Conservation (phyloP, 2,113 vertebrate species). For the Geococcyx californianus region DNA sequence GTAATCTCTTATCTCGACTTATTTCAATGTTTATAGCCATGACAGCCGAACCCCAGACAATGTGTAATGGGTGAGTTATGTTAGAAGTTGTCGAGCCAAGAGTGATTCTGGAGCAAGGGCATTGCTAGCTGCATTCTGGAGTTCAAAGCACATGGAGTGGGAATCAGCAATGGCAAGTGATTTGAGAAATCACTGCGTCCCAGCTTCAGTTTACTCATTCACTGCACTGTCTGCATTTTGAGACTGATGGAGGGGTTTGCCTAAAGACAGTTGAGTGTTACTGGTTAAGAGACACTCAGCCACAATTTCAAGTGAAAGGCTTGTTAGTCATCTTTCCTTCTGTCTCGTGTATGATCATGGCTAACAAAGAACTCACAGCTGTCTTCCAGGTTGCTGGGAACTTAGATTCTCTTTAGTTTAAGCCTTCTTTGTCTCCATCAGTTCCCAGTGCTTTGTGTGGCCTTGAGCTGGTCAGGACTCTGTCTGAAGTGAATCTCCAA, state of each 20-base stretch:
- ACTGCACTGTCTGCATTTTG: not conserved
- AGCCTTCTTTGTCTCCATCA: not conserved
- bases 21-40: slow-evolving; percentile 13
- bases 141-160: not conserved
- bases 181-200: not conserved
- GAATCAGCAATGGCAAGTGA: not conserved
- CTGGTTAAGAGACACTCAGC: not conserved
- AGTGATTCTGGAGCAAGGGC: not conserved
- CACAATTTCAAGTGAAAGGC: not conserved
- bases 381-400: not conserved
- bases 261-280: not conserved
- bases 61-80: slow-evolving; percentile 62
- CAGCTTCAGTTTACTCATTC: slow-evolving; percentile 7
- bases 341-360: not conserved
- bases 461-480: not conserved
- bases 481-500: not conserved
- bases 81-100: not conserved
- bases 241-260: slow-evolving; percentile 2
- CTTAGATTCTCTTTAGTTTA: not conserved
- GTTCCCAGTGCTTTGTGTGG: not conserved
- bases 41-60: slow-evolving; percentile 26
- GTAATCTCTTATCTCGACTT: slow-evolving; percentile 43
- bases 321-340: slow-evolving; percentile 43
- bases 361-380: not conserved
- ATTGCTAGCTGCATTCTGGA: not conserved